Conservation (phyloP, 1,140 invertebrate species). For the Grapholita molesta region DNA sequence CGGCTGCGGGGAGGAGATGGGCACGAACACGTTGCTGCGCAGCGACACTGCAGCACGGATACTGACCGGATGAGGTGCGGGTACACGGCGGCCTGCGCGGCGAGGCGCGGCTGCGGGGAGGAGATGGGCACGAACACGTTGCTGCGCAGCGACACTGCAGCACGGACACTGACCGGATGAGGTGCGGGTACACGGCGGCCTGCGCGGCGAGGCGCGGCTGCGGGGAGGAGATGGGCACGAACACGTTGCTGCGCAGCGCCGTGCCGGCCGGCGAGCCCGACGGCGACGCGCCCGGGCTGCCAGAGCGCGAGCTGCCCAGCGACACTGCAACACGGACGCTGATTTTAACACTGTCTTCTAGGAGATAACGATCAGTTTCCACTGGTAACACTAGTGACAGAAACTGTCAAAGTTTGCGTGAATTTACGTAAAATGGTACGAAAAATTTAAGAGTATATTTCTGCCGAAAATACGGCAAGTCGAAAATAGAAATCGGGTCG, state of each 20-base stretch:
- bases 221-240: constrained; percentile 90
- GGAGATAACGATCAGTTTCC: not conserved
- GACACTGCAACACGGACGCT: constrained; percentile 84
- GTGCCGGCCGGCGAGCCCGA: constrained; percentile 60
- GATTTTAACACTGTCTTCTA: constrained; percentile 25
- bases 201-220: constrained; percentile 71
- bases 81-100: no score
- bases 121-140: constrained; percentile 93
- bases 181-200: constrained; percentile 73
- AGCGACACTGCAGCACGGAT: no score
- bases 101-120: constrained; percentile 73
- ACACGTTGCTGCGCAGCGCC: constrained; percentile 81
- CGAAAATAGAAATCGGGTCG: no score
- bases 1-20: constrained; percentile 83
- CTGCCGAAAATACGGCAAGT: no score
- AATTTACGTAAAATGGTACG: no score
- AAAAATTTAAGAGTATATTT: no score
- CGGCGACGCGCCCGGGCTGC: constrained; percentile 91
- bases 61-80: no score
- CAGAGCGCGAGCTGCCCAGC: constrained; percentile 93
- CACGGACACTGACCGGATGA: constrained; percentile 83
- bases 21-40: constrained; percentile 84
- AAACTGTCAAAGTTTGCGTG: not conserved
- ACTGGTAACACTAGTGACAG: not conserved
- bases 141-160: constrained; percentile 49